A percentile compares a stretch with the other conserved stretches of the same genome.
Conservation (phyloP, 2,113 vertebrate species). For the Nothoprocta perdicaria region DNA sequence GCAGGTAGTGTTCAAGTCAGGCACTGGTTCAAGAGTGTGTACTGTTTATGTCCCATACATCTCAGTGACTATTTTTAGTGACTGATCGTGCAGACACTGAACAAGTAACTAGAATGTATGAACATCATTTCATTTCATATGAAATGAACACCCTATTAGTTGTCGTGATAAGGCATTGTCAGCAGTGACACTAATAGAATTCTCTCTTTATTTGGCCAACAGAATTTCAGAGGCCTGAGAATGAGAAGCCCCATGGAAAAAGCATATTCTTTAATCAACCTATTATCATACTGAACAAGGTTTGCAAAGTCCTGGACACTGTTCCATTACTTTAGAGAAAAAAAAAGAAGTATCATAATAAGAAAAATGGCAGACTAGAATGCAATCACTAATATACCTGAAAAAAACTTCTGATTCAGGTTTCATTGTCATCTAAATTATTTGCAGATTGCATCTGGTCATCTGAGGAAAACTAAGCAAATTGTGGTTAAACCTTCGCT, state of each 20-base stretch:
- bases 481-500: background rate
- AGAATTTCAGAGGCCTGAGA: constrained; percentile 84
- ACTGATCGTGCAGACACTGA: background rate
- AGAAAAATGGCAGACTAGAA: background rate
- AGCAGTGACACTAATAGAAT: background rate
- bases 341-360: background rate
- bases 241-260: constrained; percentile 72
- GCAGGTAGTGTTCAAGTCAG: no score
- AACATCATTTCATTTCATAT: background rate
- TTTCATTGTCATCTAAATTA: background rate
- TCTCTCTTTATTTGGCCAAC: constrained; percentile 35
- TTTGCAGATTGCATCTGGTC: background rate
- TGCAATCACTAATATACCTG: background rate
- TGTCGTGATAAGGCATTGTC: background rate
- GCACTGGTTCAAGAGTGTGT: background rate
- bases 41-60: background rate
- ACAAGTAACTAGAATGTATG: background rate
- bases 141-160: background rate
- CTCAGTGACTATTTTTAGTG: background rate
- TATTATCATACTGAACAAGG: background rate
- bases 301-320: background rate
- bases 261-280: constrained; percentile 21
- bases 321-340: background rate
- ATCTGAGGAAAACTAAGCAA: background rate
- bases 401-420: background rate